These are phyloP conservation scores for Psittacara wagleri DNA, from an alignment of 2,113 vertebrate species.

Conservation along the genomic window DNA sequence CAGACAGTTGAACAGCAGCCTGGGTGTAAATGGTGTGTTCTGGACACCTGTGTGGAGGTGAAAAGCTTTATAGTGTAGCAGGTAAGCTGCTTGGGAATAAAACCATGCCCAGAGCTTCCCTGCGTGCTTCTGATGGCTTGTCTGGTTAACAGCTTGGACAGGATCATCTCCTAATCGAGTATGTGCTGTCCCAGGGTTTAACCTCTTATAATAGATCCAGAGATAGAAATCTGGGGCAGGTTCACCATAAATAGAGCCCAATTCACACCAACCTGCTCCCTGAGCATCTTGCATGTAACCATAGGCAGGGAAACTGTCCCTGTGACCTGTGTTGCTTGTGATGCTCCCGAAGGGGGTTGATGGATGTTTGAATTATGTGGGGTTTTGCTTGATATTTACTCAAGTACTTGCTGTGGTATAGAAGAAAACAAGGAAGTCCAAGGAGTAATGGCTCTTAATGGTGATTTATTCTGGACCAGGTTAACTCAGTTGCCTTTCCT, in stretches of 20 bases:
- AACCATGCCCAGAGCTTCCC: neutral
- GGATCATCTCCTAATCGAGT: neutral
- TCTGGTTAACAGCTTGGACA: neutral
- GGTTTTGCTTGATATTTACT: neutral
- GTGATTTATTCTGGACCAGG: neutral
- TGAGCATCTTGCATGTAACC: neutral
- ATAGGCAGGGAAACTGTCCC: neutral
- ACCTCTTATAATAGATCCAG: accelerated
- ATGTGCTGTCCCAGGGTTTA: neutral
- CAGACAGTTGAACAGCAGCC: neutral
- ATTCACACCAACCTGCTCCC: neutral
- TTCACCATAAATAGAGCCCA: neutral
- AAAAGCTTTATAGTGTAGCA: neutral
- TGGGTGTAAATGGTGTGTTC: accelerated
- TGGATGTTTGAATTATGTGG: neutral
- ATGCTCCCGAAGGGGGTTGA: neutral
- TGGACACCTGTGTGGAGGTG: accelerated
- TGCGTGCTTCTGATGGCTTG: neutral
- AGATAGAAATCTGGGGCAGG: neutral
- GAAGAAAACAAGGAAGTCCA: neutral
- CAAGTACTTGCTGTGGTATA: neutral
- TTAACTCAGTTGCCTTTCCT: slow-evolving; percentile 5
- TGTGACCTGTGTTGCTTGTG: neutral
- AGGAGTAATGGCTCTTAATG: neutral
- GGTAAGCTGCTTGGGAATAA: neutral